A percentile compares a stretch with the other conserved stretches of the same genome.
These are phyloP conservation scores for Camponotus pennsylvanicus DNA, from an alignment of 1,140 invertebrate species.

Conservation along the genomic window DNA sequence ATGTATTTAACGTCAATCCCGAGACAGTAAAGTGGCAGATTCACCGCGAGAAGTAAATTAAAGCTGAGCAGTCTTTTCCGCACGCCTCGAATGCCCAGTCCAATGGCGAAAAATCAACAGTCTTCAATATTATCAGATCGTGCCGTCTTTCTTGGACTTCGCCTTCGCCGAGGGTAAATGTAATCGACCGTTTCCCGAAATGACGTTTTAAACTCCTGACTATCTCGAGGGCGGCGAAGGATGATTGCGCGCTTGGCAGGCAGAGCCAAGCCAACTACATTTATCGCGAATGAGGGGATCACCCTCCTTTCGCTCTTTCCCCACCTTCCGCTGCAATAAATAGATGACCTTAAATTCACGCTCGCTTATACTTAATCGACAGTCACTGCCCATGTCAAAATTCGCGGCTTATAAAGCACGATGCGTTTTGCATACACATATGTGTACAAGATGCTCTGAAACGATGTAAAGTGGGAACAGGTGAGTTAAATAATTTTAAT, in stretches of 20 bases:
- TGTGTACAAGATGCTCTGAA: too few species aligned
- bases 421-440: not conserved
- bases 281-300: constrained; percentile 63
- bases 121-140: constrained; percentile 35
- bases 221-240: constrained; percentile 47
- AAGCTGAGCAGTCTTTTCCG: constrained; percentile 12
- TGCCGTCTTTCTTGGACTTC: constrained; percentile 12
- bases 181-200: constrained; percentile 68
- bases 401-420: constrained; percentile 57
- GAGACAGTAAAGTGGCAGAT: not conserved
- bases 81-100: constrained; percentile 20
- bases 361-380: constrained; percentile 65
- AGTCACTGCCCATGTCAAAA: constrained; percentile 76
- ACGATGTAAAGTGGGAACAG: too few species aligned
- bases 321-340: constrained; percentile 37
- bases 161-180: constrained; percentile 49
- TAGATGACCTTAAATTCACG: constrained; percentile 66
- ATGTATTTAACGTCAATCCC: constrained; percentile 40
- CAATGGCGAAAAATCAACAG: constrained; percentile 39
- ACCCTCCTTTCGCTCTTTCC: constrained; percentile 24
- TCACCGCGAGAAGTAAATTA: constrained; percentile 19
- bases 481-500: too few species aligned
- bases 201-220: constrained; percentile 69
- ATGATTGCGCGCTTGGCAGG: constrained; percentile 57
- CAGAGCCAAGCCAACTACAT: constrained; percentile 77